Base-by-base conservation (phyloP, 2,113 vertebrate genomes). In the Hyperoodon ampullatus region DNA sequence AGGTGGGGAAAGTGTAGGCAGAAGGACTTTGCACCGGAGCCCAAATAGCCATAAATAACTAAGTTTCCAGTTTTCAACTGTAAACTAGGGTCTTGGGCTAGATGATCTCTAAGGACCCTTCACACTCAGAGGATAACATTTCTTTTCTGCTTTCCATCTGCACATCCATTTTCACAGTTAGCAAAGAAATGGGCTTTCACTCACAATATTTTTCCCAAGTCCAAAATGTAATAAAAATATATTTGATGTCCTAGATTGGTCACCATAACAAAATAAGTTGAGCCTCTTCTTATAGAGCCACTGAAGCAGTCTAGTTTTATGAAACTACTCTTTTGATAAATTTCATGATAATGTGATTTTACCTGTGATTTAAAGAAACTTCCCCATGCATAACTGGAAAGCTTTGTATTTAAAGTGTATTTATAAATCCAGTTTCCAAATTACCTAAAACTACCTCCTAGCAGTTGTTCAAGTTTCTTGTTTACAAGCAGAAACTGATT, bases 221-320 rank as follows among this genome's bases (percentile, higher is more conserved):
- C 39, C 50, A 94, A 80, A 97, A 97, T 94, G 58, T 95, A 97
- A 93, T 84, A 93, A 95, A 92, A 93, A 93, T 72, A 26, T 85
- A 97, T 90, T 60, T 95, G 50, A 95, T 87, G 47, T 70, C 87
- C 96, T 81, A 77, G 63, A 74, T 94, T 66, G 75, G 33, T 80
- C 42, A 87, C 63, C 35, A 42, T 66, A 90, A 97, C 87, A 95
- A 87, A 90, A 92, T 91, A 84, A 95, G 65, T 10, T n/a, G 35
- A 70, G 87, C 72, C 82, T 85, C 72, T 75, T 87, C 80, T 80
- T 60, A 87, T 5, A 44, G 33, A 95, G n/a, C 92, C n/a, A 87
- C 8, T 3, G 15, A 97, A 87, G 53, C 58, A 94, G 96, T 81
- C 44, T 65, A 84, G 58, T 92, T 89, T 95, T 88, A 93, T 44